phyloP scores from a whole-genome alignment of 2,113 vertebrate genomes.

The Tor tambroides region DNA sequence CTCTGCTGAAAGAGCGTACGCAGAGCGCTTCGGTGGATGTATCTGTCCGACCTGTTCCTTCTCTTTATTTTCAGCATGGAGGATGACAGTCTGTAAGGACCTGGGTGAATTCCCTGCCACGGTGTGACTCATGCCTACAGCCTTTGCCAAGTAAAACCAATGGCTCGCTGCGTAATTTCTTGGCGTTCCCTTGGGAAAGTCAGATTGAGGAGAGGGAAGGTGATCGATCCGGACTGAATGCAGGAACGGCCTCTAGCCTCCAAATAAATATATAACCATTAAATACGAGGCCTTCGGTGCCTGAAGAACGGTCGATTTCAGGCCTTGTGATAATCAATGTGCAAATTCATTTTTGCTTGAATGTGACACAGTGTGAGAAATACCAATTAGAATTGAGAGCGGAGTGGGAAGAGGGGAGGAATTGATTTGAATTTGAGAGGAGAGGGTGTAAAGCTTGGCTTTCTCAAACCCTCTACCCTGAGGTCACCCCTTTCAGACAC shows the following conservation, averaged over 20 bases:
- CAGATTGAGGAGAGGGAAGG: constrained; percentile 50
- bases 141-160: constrained; percentile 62
- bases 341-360: constrained; percentile 76
- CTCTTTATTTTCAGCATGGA: constrained; percentile 37
- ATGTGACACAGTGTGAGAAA: constrained; percentile 69
- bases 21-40: neutral
- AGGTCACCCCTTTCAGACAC: constrained; percentile 11
- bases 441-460: neutral
- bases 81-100: constrained; percentile 26
- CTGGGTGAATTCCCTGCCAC: constrained; percentile 34
- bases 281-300: constrained; percentile 19
- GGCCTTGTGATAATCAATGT: constrained; percentile 68
- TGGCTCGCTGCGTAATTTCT: constrained; percentile 65
- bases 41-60: constrained; percentile 16
- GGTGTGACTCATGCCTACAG: constrained; percentile 61
- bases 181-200: constrained; percentile 51
- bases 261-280: constrained; percentile 44
- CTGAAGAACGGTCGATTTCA: constrained; percentile 37
- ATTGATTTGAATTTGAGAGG: constrained; percentile 22
- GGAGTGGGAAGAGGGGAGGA: neutral
- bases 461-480: neutral
- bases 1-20: constrained; percentile 14
- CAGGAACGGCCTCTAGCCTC: constrained; percentile 48
- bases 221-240: constrained; percentile 69
- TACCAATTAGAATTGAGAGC: constrained; percentile 61